Evolutionary conservation across 64 coral and sea anemone species (phyloP).

Genomic region (Stichodactyla helianthus): DNA sequence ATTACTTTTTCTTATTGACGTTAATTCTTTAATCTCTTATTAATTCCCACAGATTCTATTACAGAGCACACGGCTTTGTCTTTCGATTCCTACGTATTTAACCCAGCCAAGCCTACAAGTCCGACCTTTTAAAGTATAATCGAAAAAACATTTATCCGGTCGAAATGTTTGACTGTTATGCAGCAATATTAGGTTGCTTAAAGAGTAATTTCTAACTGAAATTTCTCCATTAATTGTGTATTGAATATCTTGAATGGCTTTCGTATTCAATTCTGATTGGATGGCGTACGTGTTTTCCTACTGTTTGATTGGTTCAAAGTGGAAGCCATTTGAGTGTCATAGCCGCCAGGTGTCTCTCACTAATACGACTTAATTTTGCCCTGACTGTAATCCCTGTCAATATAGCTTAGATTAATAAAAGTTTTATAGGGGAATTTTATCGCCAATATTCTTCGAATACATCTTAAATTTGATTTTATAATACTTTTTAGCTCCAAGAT

Average conservation of each 20-base stretch:
- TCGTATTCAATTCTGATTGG: not conserved
- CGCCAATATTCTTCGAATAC: not conserved
- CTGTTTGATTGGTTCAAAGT: too few species aligned
- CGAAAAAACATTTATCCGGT: not conserved
- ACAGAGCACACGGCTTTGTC: constrained; percentile 8
- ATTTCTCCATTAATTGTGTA: too few species aligned
- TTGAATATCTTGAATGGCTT: not conserved
- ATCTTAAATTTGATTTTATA: too few species aligned
- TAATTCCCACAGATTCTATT: constrained; percentile 4
- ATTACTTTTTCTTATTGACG: not conserved
- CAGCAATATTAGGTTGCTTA: too few species aligned
- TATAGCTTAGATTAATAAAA: not conserved
- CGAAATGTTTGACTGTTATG: not conserved
- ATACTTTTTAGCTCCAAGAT: too few species aligned
- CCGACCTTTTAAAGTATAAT: constrained; percentile 5
- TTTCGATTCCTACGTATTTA: not conserved
- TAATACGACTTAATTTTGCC: not conserved
- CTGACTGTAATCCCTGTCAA: not conserved
- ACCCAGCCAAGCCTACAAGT: not conserved
- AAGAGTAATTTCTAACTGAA: too few species aligned
- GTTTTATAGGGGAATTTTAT: not conserved
- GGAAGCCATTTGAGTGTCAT: too few species aligned
- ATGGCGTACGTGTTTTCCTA: not conserved
- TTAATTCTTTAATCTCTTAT: constrained; percentile 2
- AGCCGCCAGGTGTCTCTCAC: too few species aligned